Conservation (phyloP, 1,140 invertebrate genomes). For the Sycobia sp. region DNA sequence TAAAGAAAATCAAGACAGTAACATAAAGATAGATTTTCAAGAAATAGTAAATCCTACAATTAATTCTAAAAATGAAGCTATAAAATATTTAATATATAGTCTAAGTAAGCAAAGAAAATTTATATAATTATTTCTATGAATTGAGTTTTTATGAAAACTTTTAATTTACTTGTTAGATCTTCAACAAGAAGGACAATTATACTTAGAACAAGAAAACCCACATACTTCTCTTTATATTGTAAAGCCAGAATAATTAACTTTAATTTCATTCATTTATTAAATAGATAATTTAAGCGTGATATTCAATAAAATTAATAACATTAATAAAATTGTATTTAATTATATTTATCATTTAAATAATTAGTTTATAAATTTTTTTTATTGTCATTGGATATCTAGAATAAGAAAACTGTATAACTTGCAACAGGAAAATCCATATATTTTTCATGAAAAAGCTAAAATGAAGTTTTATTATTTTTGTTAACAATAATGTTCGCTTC, state of each 20-base stretch:
- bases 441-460: too few species aligned
- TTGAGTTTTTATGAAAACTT: neutral
- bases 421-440: too few species aligned
- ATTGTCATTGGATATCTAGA: too few species aligned
- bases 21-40: neutral
- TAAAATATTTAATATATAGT: constrained; percentile 7
- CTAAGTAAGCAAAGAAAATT: constrained; percentile 10
- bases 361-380: too few species aligned
- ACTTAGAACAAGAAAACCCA: constrained; percentile 9
- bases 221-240: neutral
- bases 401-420: too few species aligned
- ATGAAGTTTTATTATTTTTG: too few species aligned
- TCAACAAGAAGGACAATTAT: neutral
- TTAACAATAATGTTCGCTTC: too few species aligned
- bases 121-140: neutral
- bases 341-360: too few species aligned
- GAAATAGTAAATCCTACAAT: neutral
- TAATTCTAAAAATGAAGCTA: neutral
- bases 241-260: neutral
- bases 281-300: too few species aligned
- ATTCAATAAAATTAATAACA: too few species aligned
- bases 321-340: too few species aligned
- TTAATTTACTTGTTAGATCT: constrained; percentile 6
- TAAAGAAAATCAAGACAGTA: neutral
- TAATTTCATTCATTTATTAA: too few species aligned